These are phyloP conservation scores for Rhagoletis zephyria DNA, from an alignment of 1,140 invertebrate genomes.

Conservation along the genomic window DNA sequence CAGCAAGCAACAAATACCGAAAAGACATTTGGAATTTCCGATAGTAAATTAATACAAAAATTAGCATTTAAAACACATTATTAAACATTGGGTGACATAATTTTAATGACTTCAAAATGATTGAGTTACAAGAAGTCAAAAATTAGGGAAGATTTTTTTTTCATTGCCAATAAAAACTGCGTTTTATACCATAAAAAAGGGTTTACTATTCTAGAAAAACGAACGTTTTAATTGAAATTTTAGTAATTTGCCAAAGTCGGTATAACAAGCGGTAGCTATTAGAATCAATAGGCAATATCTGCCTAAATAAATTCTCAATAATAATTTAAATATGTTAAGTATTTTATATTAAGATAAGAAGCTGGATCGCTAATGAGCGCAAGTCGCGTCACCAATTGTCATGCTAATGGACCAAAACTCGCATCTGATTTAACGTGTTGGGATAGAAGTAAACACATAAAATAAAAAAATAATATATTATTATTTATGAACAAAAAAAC, in stretches of 20 bases:
- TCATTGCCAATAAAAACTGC: too few relatives aligned
- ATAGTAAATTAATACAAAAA: not conserved
- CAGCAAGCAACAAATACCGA: not conserved
- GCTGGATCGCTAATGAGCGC: not conserved
- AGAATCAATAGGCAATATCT: not conserved
- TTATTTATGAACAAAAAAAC: not conserved
- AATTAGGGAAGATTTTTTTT: not conserved
- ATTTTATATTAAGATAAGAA: not conserved
- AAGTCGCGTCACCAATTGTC: not conserved
- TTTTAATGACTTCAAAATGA: not conserved
- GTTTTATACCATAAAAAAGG: too few relatives aligned
- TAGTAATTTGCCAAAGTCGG: too few relatives aligned
- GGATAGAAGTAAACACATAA: not conserved
- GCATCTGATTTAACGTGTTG: not conserved
- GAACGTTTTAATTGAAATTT: too few relatives aligned
- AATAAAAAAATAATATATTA: too few relatives aligned
- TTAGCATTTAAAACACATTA: not conserved
- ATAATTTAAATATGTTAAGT: not conserved
- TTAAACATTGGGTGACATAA: not conserved
- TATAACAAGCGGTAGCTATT: not conserved
- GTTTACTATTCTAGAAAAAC: too few relatives aligned
- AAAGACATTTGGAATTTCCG: not conserved
- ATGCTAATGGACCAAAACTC: slow-evolving; percentile 28
- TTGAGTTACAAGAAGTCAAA: not conserved
- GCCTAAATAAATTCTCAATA: not conserved